Percentiles rank a stretch among this genome's conserved stretches.
phyloP scores from a whole-genome alignment of 2,113 vertebrate species.

The Megaceryle torquata region DNA sequence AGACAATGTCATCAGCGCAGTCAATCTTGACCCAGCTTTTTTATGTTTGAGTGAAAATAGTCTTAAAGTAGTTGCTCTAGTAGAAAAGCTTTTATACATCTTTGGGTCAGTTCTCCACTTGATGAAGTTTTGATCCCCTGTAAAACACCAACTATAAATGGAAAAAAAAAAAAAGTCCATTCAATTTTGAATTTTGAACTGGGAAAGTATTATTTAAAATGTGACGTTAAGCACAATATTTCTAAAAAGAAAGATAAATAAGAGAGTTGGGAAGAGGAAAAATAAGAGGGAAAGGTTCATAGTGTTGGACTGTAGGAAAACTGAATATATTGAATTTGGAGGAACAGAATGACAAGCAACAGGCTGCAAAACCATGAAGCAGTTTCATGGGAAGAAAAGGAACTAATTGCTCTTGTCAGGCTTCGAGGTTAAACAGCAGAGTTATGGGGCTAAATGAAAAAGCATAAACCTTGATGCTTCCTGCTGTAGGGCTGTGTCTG shows the following conservation, averaged over 20 bases:
- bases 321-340: not conserved
- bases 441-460: not conserved
- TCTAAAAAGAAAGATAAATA: not conserved
- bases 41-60: not conserved
- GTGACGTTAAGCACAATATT: not conserved
- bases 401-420: not conserved
- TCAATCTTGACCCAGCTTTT: not conserved
- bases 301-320: not conserved
- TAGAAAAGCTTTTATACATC: not conserved
- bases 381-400: not conserved
- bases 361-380: not conserved
- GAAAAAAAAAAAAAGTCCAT: not conserved
- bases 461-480: not conserved
- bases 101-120: not conserved
- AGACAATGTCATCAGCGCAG: not conserved
- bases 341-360: not conserved
- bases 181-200: not conserved
- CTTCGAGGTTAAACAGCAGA: not conserved
- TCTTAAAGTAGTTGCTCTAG: not conserved
- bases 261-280: not conserved
- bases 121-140: not conserved
- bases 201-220: not conserved
- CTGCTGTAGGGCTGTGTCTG: not conserved
- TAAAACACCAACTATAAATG: not conserved
- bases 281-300: not conserved